Base-by-base conservation (phyloP, 2,797 vertebrate species). In the Graptemys geographica region DNA sequence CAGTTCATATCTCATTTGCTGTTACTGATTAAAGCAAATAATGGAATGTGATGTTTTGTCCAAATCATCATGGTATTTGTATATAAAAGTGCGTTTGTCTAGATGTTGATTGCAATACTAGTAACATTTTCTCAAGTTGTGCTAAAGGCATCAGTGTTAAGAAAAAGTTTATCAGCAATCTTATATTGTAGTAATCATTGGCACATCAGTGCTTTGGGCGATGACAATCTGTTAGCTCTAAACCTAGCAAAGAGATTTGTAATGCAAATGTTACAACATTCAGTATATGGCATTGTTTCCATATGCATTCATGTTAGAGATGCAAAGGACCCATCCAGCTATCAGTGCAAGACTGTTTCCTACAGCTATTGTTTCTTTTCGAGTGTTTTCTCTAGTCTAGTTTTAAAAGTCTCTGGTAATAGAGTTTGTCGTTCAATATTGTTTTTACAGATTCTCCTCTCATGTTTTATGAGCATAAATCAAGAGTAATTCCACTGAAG, bases 181-280 rank as follows among this genome's bases (percentile, higher is more conserved):
- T 93, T 95, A 86, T 78, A 87, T 83, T 86, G 88, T 83, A 96
- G 91, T 94, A 96, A 96, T 96, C 95, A 94, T 69, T 90, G 90
- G 90, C 90, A 96, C 95, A 91, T 90, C 95, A 96, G 81, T 83
- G 97, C 97, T 98, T 95, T 95, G 94, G 96, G 97, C 96, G 88
- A 97, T 96, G 95, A 92, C 97, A 97, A 98, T 98, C 97, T 98
- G 97, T 97, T 97, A 97, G 94, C 86, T 95, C 96, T 91, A 96
- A 97, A 96, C 80, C 56, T 88, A 89, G 76, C 10, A 94, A 91
- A 82, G 91, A 90, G 90, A 97, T 96, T 97, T 96, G 96, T 96
- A 96, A 97, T 97, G 96, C 97, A 97, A 97, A 98, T 97, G 92
- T 51, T 94, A 88, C 79, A 8, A 31, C 74, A 11, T 84, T 95